A percentile compares a stretch with the other conserved stretches of the same genome.
Evolutionary conservation across 64 coral and sea anemone species (phyloP).

Genomic region (Stylophora pistillata): DNA sequence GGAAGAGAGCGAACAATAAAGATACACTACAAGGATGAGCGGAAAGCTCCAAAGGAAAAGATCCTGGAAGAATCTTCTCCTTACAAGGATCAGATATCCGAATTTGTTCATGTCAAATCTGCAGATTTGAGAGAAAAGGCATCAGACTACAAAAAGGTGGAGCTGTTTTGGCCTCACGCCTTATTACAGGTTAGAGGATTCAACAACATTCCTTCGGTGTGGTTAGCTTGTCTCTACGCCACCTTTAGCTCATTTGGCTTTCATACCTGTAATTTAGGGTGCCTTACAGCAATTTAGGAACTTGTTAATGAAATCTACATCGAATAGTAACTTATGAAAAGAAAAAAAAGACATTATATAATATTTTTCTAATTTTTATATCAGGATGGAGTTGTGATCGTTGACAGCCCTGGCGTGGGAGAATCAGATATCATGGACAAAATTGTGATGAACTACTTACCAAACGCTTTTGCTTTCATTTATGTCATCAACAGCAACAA

Average conservation of each 20-base stretch:
- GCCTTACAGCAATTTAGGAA: no score
- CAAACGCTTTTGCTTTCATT: constrained; percentile 29
- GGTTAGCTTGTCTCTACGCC: no score
- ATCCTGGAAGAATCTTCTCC: not conserved
- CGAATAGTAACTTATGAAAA: no score
- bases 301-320: no score
- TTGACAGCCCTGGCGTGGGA: constrained; percentile 36
- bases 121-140: not conserved
- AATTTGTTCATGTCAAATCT: constrained; percentile 16
- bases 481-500: constrained; percentile 36
- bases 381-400: constrained; percentile 4
- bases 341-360: no score
- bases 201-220: not conserved
- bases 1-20: not conserved
- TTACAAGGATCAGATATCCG: not conserved
- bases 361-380: not conserved
- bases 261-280: no score
- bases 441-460: constrained; percentile 2
- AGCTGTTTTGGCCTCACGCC: constrained; percentile 38
- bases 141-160: constrained; percentile 30
- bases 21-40: constrained; percentile 31
- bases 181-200: not conserved
- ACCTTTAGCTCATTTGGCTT: no score
- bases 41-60: not conserved
- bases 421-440: constrained; percentile 22